Base-by-base conservation (phyloP, 2,888 invertebrate genomes). In the Spatulosminthurus flaviceps region DNA sequence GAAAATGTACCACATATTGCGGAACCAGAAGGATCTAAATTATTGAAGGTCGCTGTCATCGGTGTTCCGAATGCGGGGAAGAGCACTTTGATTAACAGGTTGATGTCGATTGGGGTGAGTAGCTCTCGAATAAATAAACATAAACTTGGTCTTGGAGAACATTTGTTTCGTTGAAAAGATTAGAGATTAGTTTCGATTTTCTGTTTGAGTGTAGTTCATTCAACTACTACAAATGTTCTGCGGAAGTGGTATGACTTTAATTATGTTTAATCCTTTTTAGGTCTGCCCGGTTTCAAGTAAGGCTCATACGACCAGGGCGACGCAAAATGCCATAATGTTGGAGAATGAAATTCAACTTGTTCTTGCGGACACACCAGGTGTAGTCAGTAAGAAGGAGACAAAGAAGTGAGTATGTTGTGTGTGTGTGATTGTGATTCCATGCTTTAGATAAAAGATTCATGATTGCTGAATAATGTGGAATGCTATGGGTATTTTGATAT, bases 61-160 rank as follows among this genome's bases (percentile, higher is more conserved):
- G 98, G 98, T 1, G 90, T 93, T 19, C 98, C 98, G 2, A 98
- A 98, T 90, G 93, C 93, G 73, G 98, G 98, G 34, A 98, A 98
- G 88, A 98, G 98, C 87, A 97, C 97, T 0, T 90, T 98, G 41
- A 94, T 97, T 41, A 98, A 98, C 88, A 91, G 91, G 86, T 90
- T 98, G 28, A 90, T 95, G 77, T 92, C 93, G 82, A 91, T 94
- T 87, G 92, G 92, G 88, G 95, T 95, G 88, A 74, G 5, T 29
- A 13, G 34, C 29, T 29, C n/a, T n/a, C n/a, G 19, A 74, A 73
- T n/a, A 41, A 41, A 13, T 41, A 13, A 41, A n/a, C 41, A 41
- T 41, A 13, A 41, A 41, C 13, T 41, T 41, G n/a, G n/a, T 41
- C 13, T 9, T 41, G 41, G 13, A 41, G 41, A 7, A 13, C 41